Base-by-base conservation (phyloP, 2,113 vertebrate species). In the Tachycineta bicolor region DNA sequence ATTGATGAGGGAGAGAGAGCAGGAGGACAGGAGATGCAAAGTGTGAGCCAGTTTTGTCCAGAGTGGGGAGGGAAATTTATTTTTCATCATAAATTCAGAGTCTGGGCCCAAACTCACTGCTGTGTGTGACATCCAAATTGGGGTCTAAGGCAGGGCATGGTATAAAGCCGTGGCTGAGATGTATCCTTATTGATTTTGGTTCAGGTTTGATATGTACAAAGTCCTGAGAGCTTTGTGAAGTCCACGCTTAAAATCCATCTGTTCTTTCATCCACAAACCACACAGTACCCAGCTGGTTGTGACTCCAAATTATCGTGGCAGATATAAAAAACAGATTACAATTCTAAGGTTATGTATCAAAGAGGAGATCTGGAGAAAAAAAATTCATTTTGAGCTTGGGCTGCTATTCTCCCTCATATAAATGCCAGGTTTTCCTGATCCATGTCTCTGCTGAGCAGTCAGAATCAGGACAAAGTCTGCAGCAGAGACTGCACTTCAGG, bases 1-100 rank as follows among this genome's bases (percentile, higher is more conserved):
- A 93, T 10, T 96, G 92, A 86, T 89, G 86, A 89, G 33, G 55
- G 68, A 44, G 58, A 92, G 86, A 60, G 91, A 89, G 73, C 74
- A 47, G 77, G 64, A 91, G 83, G 90, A 81, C 88, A 92, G 64
- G 73, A 90, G 68, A 47, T 70, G 83, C 52, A 49, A 73, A 60
- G 41, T 41, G 18, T 8, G n/a, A 96, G 55, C 64, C 71, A 67
- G 47, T 44, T 94, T 63, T 59, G 15, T 86, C 80, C 2, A 0
- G 22, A 68, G 26, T 19, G 41, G 50, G 64, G 74, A 75, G 53
- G 25, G 24, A 89, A 83, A 90, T 86, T 64, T 71, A 78, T 78
- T 86, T 88, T 92, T 90, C 11, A 6, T 52, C 50, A n/a, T 70
- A 83, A 88, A 86, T 83, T 92, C 79, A 63, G 47, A 62, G 19